Evolutionary conservation across 2,888 invertebrate species (phyloP).

Genomic region (Tenthredo notha): DNA sequence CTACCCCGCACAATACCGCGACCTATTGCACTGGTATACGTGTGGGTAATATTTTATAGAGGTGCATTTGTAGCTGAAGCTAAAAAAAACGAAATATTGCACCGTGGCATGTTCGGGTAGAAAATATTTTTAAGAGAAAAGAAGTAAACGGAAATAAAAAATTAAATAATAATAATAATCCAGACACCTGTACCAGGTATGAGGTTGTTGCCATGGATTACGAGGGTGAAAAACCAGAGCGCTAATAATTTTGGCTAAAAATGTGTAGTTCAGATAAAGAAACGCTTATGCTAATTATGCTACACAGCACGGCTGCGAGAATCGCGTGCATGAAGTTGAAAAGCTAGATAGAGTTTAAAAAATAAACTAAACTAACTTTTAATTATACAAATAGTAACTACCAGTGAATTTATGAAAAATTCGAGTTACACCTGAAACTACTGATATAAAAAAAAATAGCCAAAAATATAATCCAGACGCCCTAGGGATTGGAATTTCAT

Average conservation of each 20-base stretch:
- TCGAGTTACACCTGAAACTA: neutral
- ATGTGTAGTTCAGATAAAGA: conserved; percentile 63
- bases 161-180: neutral
- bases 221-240: conserved; percentile 48
- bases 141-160: neutral
- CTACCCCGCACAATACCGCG: neutral
- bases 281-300: conserved; percentile 66
- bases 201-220: conserved; percentile 13
- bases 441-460: neutral
- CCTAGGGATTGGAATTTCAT: neutral
- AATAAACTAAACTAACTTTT: neutral
- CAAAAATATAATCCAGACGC: neutral
- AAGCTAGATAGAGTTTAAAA: conserved; percentile 4
- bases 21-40: neutral
- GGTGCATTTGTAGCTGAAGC: neutral
- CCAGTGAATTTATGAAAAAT: neutral
- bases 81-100: conserved; percentile 12
- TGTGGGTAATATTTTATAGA: conserved; percentile 23
- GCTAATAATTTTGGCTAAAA: conserved; percentile 60
- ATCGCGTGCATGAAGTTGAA: neutral
- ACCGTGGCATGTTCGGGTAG: neutral
- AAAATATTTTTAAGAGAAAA: conserved; percentile 15
- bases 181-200: conserved; percentile 3
- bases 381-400: neutral
- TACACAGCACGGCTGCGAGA: neutral